Evolutionary conservation across 2,113 vertebrate species (phyloP), one percentile per base, ranked within the genome.

Genomic region (Dendropsophus ebraccatus): DNA sequence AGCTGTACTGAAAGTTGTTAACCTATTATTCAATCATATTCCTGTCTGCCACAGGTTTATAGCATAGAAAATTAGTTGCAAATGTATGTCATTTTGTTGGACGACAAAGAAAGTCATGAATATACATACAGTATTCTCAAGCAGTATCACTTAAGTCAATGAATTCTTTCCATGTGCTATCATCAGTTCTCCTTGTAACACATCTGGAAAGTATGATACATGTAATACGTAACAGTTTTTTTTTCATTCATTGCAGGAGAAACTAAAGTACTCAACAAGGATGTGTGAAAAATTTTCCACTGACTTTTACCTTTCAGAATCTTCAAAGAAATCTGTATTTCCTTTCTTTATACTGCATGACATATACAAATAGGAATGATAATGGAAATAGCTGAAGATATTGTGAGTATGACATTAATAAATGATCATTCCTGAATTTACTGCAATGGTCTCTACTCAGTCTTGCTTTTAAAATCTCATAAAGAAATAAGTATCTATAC

Each of bases 161-260:
- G 67, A 83, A 83, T 83, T 83, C 81, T 83, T 83, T 83, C 81
- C 81, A 73, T 35, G 67, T 73, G 81, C 81, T 35, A 72, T 83
- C 81, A 83, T 70, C 81, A 37, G 49, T 72, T 37, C 69, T 73
- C 23, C 30, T 25, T 37, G 12, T 37, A 73, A 83, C 67, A 83
- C 81, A 83, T 83, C 81, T 83, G 81, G 81, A 83, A 83, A 83
- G 67, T 56, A 83, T 72, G 62, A 82, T 81, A 49, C 80, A 65
- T 81, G 13, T 67, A 69, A 72, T 83, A 83, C 32, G 17, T 70
- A 56, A 83, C 49, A 35, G 67, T 41, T 41, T 41, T 41, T 30
- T 58, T 10, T 73, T 56, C 67, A 83, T 54, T 73, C 30, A 72
- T 41, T 83, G 67, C 21, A 56, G 67, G 50, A 54, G 50, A 72